Evolutionary conservation across 2,797 vertebrate species (phyloP).

Genomic region (Pygocentrus nattereri): DNA sequence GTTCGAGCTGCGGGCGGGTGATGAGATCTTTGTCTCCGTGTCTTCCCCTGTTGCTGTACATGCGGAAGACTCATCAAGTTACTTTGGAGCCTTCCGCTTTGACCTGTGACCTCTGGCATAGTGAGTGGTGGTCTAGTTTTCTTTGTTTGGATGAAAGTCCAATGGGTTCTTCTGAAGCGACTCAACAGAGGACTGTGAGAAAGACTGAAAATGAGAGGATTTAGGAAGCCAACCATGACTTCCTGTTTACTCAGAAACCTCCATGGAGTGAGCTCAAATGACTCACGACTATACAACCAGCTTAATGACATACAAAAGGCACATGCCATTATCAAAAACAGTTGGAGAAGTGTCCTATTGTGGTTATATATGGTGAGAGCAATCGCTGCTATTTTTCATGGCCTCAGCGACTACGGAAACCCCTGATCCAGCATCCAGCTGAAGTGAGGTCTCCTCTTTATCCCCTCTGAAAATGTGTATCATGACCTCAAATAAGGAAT

Average conservation of each 20-base stretch:
- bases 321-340: background rate
- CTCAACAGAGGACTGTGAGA: background rate
- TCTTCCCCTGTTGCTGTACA: conserved; percentile 85
- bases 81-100: conserved; percentile 89
- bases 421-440: background rate
- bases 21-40: conserved; percentile 89
- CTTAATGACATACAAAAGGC: background rate
- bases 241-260: conserved; percentile 46
- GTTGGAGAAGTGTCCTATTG: background rate
- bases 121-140: conserved; percentile 33
- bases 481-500: background rate
- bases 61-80: conserved; percentile 84
- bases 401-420: background rate
- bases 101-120: conserved; percentile 76
- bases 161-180: conserved; percentile 20
- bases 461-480: conserved; percentile 18
- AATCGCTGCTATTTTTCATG: background rate
- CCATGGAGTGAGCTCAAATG: conserved; percentile 4
- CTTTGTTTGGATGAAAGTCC: conserved; percentile 25
- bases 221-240: conserved; percentile 9
- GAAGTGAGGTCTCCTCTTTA: background rate
- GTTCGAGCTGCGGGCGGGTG: conserved; percentile 87
- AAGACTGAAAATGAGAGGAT: conserved; percentile 15
- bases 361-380: background rate
- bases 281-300: conserved; percentile 25